Percentiles rank a stretch among this genome's conserved stretches.
Conservation (phyloP, 2,113 vertebrate species). For the Oostethus manadensis region DNA sequence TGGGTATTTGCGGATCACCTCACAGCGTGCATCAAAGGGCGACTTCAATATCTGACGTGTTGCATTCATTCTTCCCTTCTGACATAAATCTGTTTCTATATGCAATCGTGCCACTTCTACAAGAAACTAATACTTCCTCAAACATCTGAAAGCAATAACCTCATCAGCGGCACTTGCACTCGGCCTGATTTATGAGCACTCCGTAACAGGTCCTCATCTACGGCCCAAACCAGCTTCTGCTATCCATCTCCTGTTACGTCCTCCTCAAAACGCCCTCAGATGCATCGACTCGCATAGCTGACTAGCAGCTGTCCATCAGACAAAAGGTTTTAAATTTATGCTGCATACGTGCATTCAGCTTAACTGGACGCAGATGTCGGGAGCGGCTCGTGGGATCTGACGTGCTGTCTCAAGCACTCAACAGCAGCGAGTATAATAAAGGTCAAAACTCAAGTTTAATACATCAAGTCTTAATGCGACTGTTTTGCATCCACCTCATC, state of each 20-base stretch:
- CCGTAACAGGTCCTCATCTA: slow-evolving; percentile 26
- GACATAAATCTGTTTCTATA: slow-evolving; percentile 31
- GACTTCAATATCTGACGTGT: not conserved
- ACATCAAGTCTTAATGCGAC: slow-evolving; percentile 18
- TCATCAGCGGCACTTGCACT: slow-evolving; percentile 47
- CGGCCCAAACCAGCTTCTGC: not conserved
- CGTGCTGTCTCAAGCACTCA: slow-evolving; percentile 35
- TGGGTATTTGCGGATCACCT: not conserved
- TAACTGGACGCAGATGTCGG: slow-evolving; percentile 57
- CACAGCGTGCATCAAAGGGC: not conserved
- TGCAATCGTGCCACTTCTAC: slow-evolving; percentile 15
- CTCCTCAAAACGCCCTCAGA: slow-evolving; percentile 20
- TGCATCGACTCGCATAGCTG: slow-evolving; percentile 33
- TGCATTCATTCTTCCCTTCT: not conserved
- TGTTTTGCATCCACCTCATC: slow-evolving; percentile 20
- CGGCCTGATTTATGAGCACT: slow-evolving; percentile 47
- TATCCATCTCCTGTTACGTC: slow-evolving; percentile 38
- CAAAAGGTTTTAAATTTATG: slow-evolving; percentile 25
- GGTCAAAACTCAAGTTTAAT: slow-evolving; percentile 26
- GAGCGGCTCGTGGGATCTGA: slow-evolving; percentile 32
- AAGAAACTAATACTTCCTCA: slow-evolving; percentile 30
- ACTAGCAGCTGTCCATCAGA: slow-evolving; percentile 31
- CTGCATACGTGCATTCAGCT: slow-evolving; percentile 4
- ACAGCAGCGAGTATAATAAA: slow-evolving; percentile 3
- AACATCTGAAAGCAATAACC: slow-evolving; percentile 62